Percentiles rank a stretch among this genome's conserved stretches.
phyloP scores from a whole-genome alignment of 1,140 invertebrate species.

The Lepidurus couesii region DNA sequence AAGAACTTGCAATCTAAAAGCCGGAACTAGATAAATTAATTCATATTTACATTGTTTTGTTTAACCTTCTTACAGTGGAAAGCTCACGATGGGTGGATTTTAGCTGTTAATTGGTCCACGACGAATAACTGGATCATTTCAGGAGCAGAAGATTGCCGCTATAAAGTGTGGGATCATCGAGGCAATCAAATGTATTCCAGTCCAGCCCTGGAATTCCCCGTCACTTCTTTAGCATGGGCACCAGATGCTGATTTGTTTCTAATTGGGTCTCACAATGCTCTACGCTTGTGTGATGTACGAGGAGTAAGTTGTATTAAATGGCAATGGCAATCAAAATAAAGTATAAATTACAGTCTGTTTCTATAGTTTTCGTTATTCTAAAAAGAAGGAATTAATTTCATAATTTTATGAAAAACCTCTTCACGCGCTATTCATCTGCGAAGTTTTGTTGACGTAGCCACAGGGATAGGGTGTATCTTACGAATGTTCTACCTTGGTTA shows the following conservation, averaged over 20 bases:
- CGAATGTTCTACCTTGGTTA: too few species aligned
- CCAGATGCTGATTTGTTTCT: slow-evolving; percentile 78
- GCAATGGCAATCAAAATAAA: too few species aligned
- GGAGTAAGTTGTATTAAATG: neutral
- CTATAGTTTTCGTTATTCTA: too few species aligned
- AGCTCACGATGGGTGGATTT: slow-evolving; percentile 87
- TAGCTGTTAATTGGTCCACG: slow-evolving; percentile 82
- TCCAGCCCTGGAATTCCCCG: slow-evolving; percentile 75
- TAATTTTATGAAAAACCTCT: too few species aligned
- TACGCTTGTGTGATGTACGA: neutral
- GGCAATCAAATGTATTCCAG: slow-evolving; percentile 81
- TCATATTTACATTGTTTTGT: neutral
- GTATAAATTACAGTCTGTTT: too few species aligned
- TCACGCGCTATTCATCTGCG: too few species aligned
- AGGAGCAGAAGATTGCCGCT: slow-evolving; percentile 91
- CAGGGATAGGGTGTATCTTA: too few species aligned
- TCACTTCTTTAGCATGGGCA: slow-evolving; percentile 84
- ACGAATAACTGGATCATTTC: slow-evolving; percentile 83
- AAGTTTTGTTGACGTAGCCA: too few species aligned
- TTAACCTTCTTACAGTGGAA: slow-evolving; percentile 69
- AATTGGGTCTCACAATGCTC: neutral
- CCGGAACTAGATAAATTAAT: too few species aligned
- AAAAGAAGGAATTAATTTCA: too few species aligned
- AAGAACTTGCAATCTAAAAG: neutral
- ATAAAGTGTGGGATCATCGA: slow-evolving; percentile 90